A percentile compares a stretch with the other conserved stretches of the same genome.
phyloP scores from a whole-genome alignment of 2,113 vertebrate genomes.

The Chrysemys picta region DNA sequence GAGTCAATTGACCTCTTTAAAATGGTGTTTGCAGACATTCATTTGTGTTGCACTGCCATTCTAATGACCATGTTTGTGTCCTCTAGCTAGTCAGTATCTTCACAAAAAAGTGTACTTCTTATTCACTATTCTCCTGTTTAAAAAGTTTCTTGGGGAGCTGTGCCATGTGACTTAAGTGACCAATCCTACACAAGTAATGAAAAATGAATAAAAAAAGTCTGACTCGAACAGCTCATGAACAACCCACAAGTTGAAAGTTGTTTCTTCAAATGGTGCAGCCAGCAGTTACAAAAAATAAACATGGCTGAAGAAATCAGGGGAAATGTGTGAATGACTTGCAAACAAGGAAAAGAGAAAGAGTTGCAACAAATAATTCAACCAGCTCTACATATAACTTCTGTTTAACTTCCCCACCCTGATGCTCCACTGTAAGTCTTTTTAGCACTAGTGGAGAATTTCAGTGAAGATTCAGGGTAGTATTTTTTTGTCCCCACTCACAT shows the following conservation, averaged over 20 bases:
- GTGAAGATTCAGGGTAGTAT: not conserved
- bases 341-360: not conserved
- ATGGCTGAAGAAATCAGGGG: not conserved
- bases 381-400: not conserved
- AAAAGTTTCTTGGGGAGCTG: not conserved
- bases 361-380: slow-evolving; percentile 17
- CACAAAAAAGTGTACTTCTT: not conserved
- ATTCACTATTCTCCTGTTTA: not conserved
- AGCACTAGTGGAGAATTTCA: not conserved
- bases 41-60: not conserved
- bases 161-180: not conserved
- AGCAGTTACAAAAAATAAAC: not conserved
- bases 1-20: slow-evolving; percentile 33
- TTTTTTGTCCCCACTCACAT: slow-evolving; percentile 31
- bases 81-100: not conserved
- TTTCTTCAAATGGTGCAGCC: not conserved
- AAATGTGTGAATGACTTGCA: not conserved
- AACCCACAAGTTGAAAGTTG: not conserved
- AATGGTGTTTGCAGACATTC: slow-evolving; percentile 24
- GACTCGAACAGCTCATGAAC: not conserved
- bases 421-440: not conserved
- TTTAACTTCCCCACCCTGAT: not conserved
- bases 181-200: not conserved
- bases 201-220: not conserved
- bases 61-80: not conserved